These are phyloP conservation scores for Agapetus fuscipes DNA, from an alignment of 2,888 invertebrate genomes.

Conservation along the genomic window DNA sequence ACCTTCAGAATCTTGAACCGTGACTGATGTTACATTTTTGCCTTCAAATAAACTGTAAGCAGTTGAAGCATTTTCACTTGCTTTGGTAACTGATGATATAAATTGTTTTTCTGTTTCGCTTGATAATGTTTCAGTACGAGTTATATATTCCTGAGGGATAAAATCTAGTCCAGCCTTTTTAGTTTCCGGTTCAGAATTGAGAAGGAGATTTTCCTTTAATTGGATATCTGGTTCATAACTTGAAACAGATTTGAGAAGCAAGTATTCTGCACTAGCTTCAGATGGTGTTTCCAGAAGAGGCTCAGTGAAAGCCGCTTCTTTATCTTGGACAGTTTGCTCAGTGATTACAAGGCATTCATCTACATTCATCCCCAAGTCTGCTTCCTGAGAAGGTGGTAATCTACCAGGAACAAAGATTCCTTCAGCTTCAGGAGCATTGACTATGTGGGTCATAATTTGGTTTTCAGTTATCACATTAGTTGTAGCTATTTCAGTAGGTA, in stretches of 20 bases:
- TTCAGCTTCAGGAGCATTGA: conserved; percentile 59
- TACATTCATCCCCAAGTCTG: conserved; percentile 46
- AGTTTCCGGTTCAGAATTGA: conserved; percentile 35
- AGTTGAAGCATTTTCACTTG: conserved; percentile 37
- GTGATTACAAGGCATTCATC: conserved; percentile 51
- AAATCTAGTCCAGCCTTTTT: conserved; percentile 52
- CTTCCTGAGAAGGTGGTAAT: conserved; percentile 51
- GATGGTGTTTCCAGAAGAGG: conserved; percentile 29
- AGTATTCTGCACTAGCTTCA: conserved; percentile 32
- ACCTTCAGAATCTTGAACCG: conserved; percentile 59
- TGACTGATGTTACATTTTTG: conserved; percentile 46
- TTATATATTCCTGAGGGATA: conserved; percentile 50
- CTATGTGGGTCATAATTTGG: conserved; percentile 54
- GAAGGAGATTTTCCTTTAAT: conserved; percentile 51
- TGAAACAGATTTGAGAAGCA: conserved; percentile 44
- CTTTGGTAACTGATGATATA: conserved; percentile 33
- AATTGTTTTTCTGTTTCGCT: conserved; percentile 52
- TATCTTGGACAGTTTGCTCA: conserved; percentile 52
- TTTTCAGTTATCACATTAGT: conserved; percentile 55
- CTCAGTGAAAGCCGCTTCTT: conserved; percentile 47
- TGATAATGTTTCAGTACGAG: conserved; percentile 46
- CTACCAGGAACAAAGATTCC: conserved; percentile 49
- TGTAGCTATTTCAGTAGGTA: conserved; percentile 67
- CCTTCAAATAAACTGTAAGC: conserved; percentile 47
- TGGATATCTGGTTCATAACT: conserved; percentile 54